Percentiles rank a stretch among this genome's conserved stretches.
Evolutionary conservation across 1,140 invertebrate species (phyloP).

Genomic region (Pantala flavescens): DNA sequence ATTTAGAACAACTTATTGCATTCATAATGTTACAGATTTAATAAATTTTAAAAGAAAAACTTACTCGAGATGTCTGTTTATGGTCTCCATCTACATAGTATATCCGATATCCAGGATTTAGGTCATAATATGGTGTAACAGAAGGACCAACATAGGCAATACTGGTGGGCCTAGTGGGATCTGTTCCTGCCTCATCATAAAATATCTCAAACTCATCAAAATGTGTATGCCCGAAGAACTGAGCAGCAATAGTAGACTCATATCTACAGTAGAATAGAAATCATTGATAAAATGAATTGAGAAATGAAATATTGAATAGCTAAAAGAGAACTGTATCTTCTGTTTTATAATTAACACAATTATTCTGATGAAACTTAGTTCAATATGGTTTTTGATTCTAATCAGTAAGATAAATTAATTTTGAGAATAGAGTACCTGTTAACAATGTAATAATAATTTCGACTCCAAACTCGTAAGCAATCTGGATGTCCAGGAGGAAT

Average conservation of each 20-base stretch:
- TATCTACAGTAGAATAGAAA: constrained; percentile 45
- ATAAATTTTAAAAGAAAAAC: constrained; percentile 18
- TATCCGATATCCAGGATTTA: constrained; percentile 92
- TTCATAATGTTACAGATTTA: no score
- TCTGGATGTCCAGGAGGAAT: constrained; percentile 91
- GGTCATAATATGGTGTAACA: constrained; percentile 80
- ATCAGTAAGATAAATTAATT: no score
- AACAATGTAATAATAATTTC: constrained; percentile 84
- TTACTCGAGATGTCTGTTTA: constrained; percentile 65
- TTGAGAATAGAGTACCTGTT: constrained; percentile 44
- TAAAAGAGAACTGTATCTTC: no score
- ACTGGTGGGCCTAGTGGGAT: constrained; percentile 65
- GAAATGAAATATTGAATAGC: background rate
- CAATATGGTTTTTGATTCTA: no score
- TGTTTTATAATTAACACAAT: no score
- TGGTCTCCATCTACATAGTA: constrained; percentile 94
- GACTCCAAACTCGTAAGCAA: constrained; percentile 85
- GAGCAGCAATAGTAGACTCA: constrained; percentile 78
- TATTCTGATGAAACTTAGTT: no score
- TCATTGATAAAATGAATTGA: background rate
- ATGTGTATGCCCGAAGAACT: constrained; percentile 95
- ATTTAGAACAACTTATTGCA: no score
- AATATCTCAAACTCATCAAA: constrained; percentile 90
- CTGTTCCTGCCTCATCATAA: constrained; percentile 59
- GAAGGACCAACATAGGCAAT: constrained; percentile 87